These are phyloP conservation scores for Drosophila pseudotakahashii DNA, from an alignment of 2,888 invertebrate species.

Conservation along the genomic window DNA sequence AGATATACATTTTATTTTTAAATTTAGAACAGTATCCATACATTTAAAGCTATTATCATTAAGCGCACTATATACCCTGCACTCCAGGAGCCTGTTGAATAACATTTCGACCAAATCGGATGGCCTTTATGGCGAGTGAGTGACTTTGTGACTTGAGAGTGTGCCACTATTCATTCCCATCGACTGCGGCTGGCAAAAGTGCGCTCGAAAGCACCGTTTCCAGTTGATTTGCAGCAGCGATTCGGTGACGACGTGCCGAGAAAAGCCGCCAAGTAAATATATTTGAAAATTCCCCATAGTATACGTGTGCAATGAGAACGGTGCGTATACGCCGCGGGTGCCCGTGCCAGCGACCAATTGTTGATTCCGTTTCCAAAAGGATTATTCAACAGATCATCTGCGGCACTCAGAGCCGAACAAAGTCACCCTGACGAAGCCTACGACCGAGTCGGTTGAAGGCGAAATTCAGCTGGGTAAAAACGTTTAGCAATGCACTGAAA, in stretches of 20 bases:
- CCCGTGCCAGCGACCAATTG: slow-evolving; percentile 44
- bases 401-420: slow-evolving; percentile 22
- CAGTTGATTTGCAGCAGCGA: slow-evolving; percentile 48
- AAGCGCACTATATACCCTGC: too few relatives aligned
- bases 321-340: slow-evolving; percentile 58
- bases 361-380: slow-evolving; percentile 51
- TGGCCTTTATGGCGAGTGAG: slow-evolving; percentile 10
- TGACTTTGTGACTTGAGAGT: slow-evolving; percentile 14
- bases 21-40: too few relatives aligned
- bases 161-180: neutral
- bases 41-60: too few relatives aligned
- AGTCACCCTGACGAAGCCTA: slow-evolving; percentile 40
- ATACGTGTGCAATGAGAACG: slow-evolving; percentile 5
- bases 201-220: slow-evolving; percentile 22
- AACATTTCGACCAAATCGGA: slow-evolving; percentile 30
- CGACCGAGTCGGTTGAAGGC: slow-evolving; percentile 13
- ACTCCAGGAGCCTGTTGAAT: slow-evolving; percentile 22
- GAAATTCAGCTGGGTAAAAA: slow-evolving; percentile 6
- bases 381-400: slow-evolving; percentile 61
- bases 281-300: neutral
- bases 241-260: slow-evolving; percentile 55
- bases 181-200: slow-evolving; percentile 2
- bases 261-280: slow-evolving; percentile 8
- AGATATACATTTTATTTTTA: too few relatives aligned
- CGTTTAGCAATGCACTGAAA: slow-evolving; percentile 24